Conservation (phyloP, 2,888 invertebrate genomes). For the Icerya purchasi region DNA sequence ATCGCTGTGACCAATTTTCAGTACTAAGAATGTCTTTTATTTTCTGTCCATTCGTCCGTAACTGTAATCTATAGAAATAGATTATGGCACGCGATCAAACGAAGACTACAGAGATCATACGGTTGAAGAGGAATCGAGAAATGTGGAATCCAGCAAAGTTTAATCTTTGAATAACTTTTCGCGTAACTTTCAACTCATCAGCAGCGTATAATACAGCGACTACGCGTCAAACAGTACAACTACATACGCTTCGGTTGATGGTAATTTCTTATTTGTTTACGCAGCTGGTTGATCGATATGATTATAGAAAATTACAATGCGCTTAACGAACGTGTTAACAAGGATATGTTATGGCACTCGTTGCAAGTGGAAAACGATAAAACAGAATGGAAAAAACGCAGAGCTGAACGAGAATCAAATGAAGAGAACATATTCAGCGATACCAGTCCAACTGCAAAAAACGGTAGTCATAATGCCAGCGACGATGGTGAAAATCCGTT, state of each 20-base stretch:
- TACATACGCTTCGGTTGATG: background rate
- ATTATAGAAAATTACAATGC: conserved; percentile 42
- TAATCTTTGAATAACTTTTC: too few relatives aligned
- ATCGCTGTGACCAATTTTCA: too few relatives aligned
- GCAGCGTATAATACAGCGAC: too few relatives aligned
- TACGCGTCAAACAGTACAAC: too few relatives aligned
- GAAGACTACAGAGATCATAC: too few relatives aligned
- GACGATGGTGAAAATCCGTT: background rate
- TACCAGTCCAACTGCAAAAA: background rate
- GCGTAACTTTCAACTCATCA: too few relatives aligned
- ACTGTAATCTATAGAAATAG: too few relatives aligned
- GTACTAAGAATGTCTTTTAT: too few relatives aligned
- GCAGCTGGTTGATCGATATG: conserved; percentile 41
- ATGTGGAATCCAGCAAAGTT: too few relatives aligned
- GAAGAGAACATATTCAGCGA: background rate
- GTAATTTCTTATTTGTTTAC: background rate
- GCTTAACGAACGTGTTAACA: conserved; percentile 39
- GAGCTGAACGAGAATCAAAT: background rate
- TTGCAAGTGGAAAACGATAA: background rate
- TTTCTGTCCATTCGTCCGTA: too few relatives aligned
- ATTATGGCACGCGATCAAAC: too few relatives aligned
- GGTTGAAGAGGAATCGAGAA: too few relatives aligned
- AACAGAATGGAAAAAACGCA: background rate
- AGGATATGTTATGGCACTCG: conserved; percentile 27
- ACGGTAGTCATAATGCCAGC: background rate